Evolutionary conservation across 2,888 invertebrate species (phyloP).

Genomic region (Lasioglossum figueresi): DNA sequence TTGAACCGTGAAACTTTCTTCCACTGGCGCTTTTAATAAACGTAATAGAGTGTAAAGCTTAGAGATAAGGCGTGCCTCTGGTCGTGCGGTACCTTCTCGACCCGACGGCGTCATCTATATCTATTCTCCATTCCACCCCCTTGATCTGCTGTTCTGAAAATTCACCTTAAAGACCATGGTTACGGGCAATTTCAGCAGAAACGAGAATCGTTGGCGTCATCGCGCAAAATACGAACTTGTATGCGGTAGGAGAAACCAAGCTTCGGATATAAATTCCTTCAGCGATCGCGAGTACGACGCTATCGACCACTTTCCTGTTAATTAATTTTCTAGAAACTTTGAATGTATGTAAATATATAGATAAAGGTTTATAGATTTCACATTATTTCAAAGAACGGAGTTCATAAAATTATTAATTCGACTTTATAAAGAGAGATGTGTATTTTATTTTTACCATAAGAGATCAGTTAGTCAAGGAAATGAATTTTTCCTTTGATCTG

Average conservation of each 20-base stretch:
- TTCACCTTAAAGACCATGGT: constrained; percentile 43
- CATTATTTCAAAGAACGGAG: background rate
- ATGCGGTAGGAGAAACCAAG: background rate
- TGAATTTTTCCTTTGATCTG: background rate
- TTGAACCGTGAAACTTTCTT: constrained; percentile 52
- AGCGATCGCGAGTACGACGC: too few relatives aligned
- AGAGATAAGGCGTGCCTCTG: constrained; percentile 73
- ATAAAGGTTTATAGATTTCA: background rate
- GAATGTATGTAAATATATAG: background rate
- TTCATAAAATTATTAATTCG: background rate
- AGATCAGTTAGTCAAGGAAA: background rate
- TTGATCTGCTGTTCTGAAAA: constrained; percentile 46
- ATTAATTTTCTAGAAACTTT: background rate
- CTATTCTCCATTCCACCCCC: constrained; percentile 53
- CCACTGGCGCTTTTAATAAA: constrained; percentile 67
- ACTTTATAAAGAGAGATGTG: too few relatives aligned
- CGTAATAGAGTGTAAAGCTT: constrained; percentile 74
- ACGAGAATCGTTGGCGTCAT: constrained; percentile 14
- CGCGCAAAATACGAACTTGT: constrained; percentile 6
- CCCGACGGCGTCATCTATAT: constrained; percentile 37
- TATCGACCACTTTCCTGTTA: background rate
- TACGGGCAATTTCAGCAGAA: constrained; percentile 29
- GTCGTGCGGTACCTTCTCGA: constrained; percentile 55
- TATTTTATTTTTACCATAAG: background rate
- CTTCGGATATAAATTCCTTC: too few relatives aligned